Base-by-base conservation (phyloP, 2,888 invertebrate genomes). In the Cheiracanthium punctorium region DNA sequence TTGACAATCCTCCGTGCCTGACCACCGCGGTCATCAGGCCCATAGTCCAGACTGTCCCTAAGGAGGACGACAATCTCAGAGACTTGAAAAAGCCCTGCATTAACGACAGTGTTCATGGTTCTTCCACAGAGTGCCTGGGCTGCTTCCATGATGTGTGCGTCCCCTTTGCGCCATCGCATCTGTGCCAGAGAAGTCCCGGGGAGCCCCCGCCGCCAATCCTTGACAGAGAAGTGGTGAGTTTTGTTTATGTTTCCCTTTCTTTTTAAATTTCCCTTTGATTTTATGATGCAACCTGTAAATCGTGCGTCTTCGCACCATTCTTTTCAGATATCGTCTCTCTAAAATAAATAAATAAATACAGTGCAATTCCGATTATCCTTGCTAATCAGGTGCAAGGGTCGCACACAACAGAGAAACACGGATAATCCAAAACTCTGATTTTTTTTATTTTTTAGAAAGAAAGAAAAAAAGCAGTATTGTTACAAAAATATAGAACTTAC, bases 81-180 rank as follows among this genome's bases (percentile, higher is more conserved):
- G 65, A 37, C 37, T 33, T 65, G 41, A 64, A 41, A 41, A 64
- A 65, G 14, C 52, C 48, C 14, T 24, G 12, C 32, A 65, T 43
- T 33, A 28, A 70, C n/a, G 10, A 28, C 24, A 14, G 32, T 20
- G 20, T 82, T 76, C 28, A 17, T 88, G 69, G 28, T 82, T 85
- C 77, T 93, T 80, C 94, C 90, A 91, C 93, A 94, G 94, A 94
- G 92, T 94, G 94, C 92, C 93, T 94, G 91, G 93, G 93, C 90
- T 94, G 94, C 92, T 94, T 94, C 93, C 94, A 94, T 92, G 92
- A 92, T 91, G 93, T 93, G 90, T 94, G 94, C 92, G 91, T 92
- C 88, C 91, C 92, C 48, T 89, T 88, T 73, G 89, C 88, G 80
- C 75, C 77, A n/a, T 81, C 86, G 33, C 88, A 88, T 67, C 79